These are phyloP conservation scores for Gallinago paraguaiae DNA, from an alignment of 2,113 vertebrate genomes.

Conservation along the genomic window DNA sequence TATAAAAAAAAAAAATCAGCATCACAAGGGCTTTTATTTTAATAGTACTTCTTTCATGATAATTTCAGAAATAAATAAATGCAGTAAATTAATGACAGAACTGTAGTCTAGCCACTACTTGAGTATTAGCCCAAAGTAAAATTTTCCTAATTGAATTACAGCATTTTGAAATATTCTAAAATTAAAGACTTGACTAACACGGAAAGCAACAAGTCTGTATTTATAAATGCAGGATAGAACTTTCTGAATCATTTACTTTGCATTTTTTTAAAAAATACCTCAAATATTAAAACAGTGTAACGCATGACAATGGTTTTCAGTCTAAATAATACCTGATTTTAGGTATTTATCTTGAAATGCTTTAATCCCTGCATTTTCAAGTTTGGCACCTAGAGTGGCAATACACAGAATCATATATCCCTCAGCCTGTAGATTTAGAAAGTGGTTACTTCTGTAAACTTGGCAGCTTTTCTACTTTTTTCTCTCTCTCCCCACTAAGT, in stretches of 20 bases:
- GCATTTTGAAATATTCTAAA: conserved; percentile 27
- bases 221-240: background rate
- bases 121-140: background rate
- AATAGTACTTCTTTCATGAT: background rate
- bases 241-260: conserved; percentile 1
- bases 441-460: background rate
- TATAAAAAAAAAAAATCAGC: conserved; percentile 49
- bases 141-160: background rate
- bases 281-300: background rate
- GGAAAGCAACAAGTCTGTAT: background rate
- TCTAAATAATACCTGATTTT: background rate
- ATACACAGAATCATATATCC: background rate
- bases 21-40: background rate
- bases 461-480: background rate
- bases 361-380: background rate
- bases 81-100: conserved; percentile 28
- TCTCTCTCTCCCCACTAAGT: accelerated
- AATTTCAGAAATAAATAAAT: conserved; percentile 49
- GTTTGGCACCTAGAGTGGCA: background rate
- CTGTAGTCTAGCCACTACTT: conserved; percentile 6
- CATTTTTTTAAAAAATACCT: background rate
- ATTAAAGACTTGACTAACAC: conserved; percentile 2
- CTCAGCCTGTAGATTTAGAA: background rate
- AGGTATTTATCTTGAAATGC: background rate
- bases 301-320: background rate